Evolutionary conservation across 37 sponge, comb jelly and placozoan genomes (phyloP).

Genomic region (Cliona cf. orientalis): DNA sequence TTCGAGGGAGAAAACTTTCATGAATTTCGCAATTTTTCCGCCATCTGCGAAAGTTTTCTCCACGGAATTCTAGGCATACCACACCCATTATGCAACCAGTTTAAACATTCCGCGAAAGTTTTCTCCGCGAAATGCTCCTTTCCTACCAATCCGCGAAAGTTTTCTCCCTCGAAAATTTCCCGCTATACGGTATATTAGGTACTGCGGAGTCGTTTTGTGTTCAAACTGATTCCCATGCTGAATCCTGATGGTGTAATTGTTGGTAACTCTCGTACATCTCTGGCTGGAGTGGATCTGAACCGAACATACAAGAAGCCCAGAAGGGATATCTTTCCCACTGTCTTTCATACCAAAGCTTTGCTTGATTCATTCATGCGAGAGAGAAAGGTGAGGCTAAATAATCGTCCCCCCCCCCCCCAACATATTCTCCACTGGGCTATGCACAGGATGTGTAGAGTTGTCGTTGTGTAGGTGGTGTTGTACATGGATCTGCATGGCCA

Average conservation of each 20-base stretch:
- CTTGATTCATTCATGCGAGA: constrained; percentile 50
- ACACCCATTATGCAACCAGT: too few relatives aligned
- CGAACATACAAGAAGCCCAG: constrained; percentile 71
- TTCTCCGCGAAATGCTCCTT: too few relatives aligned
- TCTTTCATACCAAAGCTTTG: constrained; percentile 76
- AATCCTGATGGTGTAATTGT: constrained; percentile 97
- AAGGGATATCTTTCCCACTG: constrained; percentile 72
- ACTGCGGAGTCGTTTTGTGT: constrained; percentile 75
- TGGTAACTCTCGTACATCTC: constrained; percentile 84
- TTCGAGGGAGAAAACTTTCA: too few relatives aligned
- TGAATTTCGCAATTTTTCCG: too few relatives aligned
- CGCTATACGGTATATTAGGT: constrained; percentile 34
- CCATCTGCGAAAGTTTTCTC: too few relatives aligned
- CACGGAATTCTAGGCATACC: too few relatives aligned
- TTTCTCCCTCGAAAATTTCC: too few relatives aligned
- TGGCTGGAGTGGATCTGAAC: constrained; percentile 89
- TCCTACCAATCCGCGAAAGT: too few relatives aligned
- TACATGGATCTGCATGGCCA: constrained; percentile 91
- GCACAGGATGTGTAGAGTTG: too few relatives aligned
- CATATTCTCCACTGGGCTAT: too few relatives aligned
- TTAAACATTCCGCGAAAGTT: too few relatives aligned
- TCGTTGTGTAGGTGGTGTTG: constrained; percentile 45
- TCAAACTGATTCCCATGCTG: constrained; percentile 93
- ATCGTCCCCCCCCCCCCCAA: too few relatives aligned
- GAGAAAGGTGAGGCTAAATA: constrained; percentile 37